Evolutionary conservation across 2,888 invertebrate species (phyloP).

Genomic region (Cerastoderma edule): DNA sequence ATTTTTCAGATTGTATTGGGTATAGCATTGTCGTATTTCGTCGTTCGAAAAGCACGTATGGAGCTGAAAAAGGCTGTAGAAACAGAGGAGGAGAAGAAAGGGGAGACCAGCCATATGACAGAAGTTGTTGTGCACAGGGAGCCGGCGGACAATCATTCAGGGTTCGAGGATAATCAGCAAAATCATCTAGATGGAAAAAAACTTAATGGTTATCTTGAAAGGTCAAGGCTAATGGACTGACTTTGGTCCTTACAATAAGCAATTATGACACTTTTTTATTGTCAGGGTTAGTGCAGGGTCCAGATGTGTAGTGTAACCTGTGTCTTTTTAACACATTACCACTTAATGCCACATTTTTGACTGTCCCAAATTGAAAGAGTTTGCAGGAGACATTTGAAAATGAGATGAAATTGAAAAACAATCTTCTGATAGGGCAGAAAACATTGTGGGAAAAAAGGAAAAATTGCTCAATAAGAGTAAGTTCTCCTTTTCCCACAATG

Average conservation of each 20-base stretch:
- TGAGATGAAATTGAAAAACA: too few relatives aligned
- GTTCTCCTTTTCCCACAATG: conserved; percentile 8
- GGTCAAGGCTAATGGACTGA: neutral
- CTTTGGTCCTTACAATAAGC: too few relatives aligned
- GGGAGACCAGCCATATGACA: neutral
- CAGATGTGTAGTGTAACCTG: too few relatives aligned
- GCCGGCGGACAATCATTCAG: neutral
- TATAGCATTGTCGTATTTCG: conserved; percentile 71
- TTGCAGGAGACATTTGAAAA: too few relatives aligned
- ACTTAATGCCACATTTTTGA: too few relatives aligned
- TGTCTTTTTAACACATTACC: too few relatives aligned
- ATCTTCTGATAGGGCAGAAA: too few relatives aligned
- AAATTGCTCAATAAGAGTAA: neutral
- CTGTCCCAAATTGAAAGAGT: too few relatives aligned
- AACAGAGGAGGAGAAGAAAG: conserved; percentile 21
- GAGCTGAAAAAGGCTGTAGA: conserved; percentile 78
- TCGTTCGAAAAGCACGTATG: conserved; percentile 72
- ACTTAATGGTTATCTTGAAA: conserved; percentile 22
- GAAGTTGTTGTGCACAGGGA: conserved; percentile 30
- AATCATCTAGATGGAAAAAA: conserved; percentile 2
- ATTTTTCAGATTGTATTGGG: conserved; percentile 76
- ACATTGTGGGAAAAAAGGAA: conserved; percentile 12
- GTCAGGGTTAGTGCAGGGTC: too few relatives aligned
- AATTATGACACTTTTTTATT: too few relatives aligned
- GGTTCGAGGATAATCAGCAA: conserved; percentile 10